Base-by-base conservation (phyloP, 2,797 vertebrate genomes). In the Sphenodon punctatus region DNA sequence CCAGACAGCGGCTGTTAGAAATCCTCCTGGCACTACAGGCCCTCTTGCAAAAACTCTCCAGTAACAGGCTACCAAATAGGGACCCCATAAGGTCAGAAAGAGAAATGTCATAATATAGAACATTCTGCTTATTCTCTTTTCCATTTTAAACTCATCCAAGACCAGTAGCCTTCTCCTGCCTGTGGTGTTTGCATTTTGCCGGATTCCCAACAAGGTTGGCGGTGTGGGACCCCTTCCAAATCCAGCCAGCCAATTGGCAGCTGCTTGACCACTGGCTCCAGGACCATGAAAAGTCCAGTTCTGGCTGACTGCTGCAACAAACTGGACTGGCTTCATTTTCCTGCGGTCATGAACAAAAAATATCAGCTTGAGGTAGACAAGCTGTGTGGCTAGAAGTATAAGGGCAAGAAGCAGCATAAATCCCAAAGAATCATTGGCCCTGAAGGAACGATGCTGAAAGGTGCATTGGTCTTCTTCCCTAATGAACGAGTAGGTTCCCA, bases 301-400 rank as follows among this genome's bases (percentile, higher is more conserved):
- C 97, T 99, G 99, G 96, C 99, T 99, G 93, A 99, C 98, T 7
- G 99, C 99, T 80, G 99, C 98, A 96, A 99, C 98, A 65, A 99
- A 99, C 97, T 99, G 99, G 95, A 99, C 99, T 34, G 99, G 99
- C 96, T 99, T 99, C 99, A 99, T 99, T 98, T 99, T 99, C 95
- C 99, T 97, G 76, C 98, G 97, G 90, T 99, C 98, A 5, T 99
- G 98, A 89, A 99, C 99, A 69, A 99, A 99, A 96, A 99, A 99
- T 93, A 99, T 99, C 96, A 99, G 98, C 97, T 99, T 99, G 98
- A 99, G 98, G 98, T 99, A 99, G 97, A 99, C 98, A 96, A 99
- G 97, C 97, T 99, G 99, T 91, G 99, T 99, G 96, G 99, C 99
- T 93, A 99, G 96, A 92, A 99, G 98, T 93, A 99, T 99, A 90